phyloP scores from a whole-genome alignment of 2,888 invertebrate species.

The Tenthredo mesomela region DNA sequence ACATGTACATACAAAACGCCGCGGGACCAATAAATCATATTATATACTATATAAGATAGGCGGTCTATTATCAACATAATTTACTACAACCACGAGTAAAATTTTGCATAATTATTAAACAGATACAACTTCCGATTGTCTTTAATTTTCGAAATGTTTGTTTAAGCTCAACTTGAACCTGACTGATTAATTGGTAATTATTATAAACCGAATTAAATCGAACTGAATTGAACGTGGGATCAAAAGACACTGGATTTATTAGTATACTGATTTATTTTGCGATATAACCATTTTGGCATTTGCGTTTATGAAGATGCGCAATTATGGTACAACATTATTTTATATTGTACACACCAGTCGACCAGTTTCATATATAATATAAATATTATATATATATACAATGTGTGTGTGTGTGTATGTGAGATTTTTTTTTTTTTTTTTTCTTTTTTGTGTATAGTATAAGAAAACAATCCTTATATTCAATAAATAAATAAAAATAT shows the following conservation, averaged over 20 bases:
- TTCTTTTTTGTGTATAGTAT: neutral
- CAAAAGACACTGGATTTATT: conserved; percentile 16
- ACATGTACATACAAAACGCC: neutral
- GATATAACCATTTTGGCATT: conserved; percentile 47
- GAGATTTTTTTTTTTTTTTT: neutral
- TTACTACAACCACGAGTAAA: neutral
- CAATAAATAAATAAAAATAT: conserved; percentile 49
- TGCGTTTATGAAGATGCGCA: conserved; percentile 8
- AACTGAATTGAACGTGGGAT: conserved; percentile 40
- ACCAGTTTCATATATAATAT: conserved; percentile 3
- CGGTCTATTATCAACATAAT: neutral
- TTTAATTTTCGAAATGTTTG: neutral
- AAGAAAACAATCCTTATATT: conserved; percentile 17
- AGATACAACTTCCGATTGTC: neutral
- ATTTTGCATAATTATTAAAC: neutral
- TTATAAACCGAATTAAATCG: neutral
- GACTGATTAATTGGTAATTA: neutral
- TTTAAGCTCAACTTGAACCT: neutral
- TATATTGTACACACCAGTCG: conserved; percentile 23
- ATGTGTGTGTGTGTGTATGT: neutral
- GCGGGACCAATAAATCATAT: conserved; percentile 6
- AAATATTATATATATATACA: conserved; percentile 2
- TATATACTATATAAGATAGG: neutral
- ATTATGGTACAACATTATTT: conserved; percentile 25
- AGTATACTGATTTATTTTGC: conserved; percentile 43